Conservation (phyloP, 2,888 invertebrate genomes). For the Aphidoletes aphidimyza region DNA sequence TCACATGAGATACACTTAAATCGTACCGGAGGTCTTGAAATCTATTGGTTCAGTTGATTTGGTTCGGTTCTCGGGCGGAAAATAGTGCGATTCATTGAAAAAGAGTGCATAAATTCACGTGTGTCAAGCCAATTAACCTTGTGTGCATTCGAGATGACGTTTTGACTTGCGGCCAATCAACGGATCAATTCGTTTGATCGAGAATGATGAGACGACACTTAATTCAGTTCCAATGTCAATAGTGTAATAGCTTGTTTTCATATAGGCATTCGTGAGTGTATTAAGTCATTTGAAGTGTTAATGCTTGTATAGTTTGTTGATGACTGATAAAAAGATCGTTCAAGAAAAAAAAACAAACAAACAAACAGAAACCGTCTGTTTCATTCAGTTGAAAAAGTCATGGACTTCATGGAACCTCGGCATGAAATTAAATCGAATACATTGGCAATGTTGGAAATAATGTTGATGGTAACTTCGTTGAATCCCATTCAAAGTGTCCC, state of each 20-base stretch:
- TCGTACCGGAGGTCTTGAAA: too few species aligned
- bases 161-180: background rate
- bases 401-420: too few species aligned
- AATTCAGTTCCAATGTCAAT: constrained; percentile 19
- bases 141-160: background rate
- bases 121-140: constrained; percentile 45
- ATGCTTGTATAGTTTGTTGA: too few species aligned
- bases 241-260: too few species aligned
- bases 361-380: too few species aligned
- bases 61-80: too few species aligned
- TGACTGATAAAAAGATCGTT: too few species aligned
- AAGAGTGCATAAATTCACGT: background rate
- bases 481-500: background rate
- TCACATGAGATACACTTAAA: background rate
- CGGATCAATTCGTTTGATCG: constrained; percentile 14
- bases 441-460: background rate
- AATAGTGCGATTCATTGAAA: background rate
- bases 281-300: background rate
- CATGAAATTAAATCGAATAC: background rate
- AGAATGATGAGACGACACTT: background rate
- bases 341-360: too few species aligned
- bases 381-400: too few species aligned
- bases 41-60: too few species aligned
- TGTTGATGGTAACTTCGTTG: background rate
- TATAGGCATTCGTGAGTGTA: background rate